These are phyloP conservation scores for Mormyrus iriodes DNA, from an alignment of 2,113 vertebrate genomes.

Conservation along the genomic window DNA sequence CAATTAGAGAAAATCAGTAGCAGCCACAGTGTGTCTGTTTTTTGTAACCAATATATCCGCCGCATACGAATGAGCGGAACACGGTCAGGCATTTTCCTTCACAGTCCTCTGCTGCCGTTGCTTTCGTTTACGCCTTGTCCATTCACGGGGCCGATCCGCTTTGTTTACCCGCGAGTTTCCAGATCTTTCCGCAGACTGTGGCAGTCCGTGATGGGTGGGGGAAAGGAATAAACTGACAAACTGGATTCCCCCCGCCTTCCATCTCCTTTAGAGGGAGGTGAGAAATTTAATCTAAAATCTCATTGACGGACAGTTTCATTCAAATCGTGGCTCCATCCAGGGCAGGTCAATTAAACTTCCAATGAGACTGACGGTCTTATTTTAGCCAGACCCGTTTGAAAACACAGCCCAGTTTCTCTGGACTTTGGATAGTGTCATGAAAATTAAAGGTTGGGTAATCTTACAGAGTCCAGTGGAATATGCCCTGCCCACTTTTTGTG, in stretches of 20 bases:
- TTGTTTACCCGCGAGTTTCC: not conserved
- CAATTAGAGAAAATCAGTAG: not conserved
- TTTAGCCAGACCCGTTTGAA: not conserved
- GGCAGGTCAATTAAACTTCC: not conserved
- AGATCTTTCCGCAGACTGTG: not conserved
- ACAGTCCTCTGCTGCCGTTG: not conserved
- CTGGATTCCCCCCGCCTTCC: not conserved
- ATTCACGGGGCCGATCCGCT: not conserved
- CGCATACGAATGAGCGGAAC: not conserved
- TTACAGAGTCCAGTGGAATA: not conserved
- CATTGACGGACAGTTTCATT: not conserved
- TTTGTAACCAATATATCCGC: not conserved
- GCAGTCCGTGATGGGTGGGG: not conserved
- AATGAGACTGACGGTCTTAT: not conserved
- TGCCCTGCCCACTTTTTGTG: not conserved
- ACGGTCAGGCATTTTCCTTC: not conserved
- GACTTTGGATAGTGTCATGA: not conserved
- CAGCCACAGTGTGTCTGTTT: not conserved
- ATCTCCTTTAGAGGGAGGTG: not conserved
- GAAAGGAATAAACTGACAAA: not conserved
- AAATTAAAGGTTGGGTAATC: not conserved
- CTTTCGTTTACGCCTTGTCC: not conserved
- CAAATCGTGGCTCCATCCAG: not conserved
- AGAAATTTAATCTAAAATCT: constrained; percentile 10
- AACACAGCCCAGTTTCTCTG: not conserved